Percentiles rank a stretch among this genome's conserved stretches.
These are phyloP conservation scores for Suillia variegata DNA, from an alignment of 2,888 invertebrate genomes.

Conservation along the genomic window DNA sequence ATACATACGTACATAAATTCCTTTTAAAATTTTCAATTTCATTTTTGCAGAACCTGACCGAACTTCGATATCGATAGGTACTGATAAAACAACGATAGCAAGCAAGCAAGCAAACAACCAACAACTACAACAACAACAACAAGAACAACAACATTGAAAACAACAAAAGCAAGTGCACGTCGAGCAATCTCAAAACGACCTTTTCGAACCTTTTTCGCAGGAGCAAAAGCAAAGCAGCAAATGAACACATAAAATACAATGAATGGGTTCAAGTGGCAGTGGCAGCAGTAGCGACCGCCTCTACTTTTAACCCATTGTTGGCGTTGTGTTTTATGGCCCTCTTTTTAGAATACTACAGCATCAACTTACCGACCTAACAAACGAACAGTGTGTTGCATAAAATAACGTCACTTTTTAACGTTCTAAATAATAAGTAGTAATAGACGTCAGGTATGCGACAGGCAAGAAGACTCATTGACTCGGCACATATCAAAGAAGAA, in stretches of 20 bases:
- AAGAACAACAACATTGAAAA: neutral
- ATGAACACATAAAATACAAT: slow-evolving; percentile 20
- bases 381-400: no score
- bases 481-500: no score
- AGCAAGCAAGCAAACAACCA: no score
- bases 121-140: neutral
- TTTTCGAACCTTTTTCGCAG: neutral
- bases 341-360: no score
- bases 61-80: slow-evolving; percentile 10
- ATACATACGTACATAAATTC: neutral
- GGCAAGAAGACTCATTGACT: no score
- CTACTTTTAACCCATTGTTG: slow-evolving; percentile 10
- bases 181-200: slow-evolving; percentile 6
- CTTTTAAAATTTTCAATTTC: slow-evolving; percentile 10
- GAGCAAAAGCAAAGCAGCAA: neutral
- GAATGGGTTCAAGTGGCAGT: neutral
- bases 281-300: neutral
- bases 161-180: neutral
- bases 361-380: no score
- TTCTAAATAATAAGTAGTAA: no score
- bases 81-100: no score
- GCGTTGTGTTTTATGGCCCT: neutral
- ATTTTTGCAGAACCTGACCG: slow-evolving; percentile 10
- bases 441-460: no score
- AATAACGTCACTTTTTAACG: no score